Conservation (phyloP, 2,797 vertebrate genomes). For the Borostomias antarcticus region DNA sequence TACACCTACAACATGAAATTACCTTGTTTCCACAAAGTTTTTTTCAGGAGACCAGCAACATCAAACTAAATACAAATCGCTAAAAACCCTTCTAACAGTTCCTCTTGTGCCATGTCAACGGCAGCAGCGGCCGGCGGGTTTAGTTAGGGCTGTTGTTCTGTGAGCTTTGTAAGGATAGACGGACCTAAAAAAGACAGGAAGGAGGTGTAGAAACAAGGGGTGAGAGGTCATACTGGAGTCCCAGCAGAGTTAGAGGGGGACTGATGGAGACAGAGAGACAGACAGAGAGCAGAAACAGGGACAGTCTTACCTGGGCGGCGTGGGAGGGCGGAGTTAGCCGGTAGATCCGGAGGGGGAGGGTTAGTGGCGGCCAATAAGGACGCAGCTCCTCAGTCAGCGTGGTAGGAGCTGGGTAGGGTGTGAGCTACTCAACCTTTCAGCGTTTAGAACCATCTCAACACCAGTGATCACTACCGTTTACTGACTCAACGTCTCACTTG, state of each 20-base stretch:
- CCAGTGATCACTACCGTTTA: too few relatives aligned
- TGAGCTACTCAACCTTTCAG: constrained; percentile 4
- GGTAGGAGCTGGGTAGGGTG: too few relatives aligned
- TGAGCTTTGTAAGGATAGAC: constrained; percentile 20
- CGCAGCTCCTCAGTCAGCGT: constrained; percentile 20
- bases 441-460: too few relatives aligned
- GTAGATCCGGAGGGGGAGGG: constrained; percentile 64
- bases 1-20: constrained; percentile 50
- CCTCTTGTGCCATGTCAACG: constrained; percentile 18
- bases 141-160: constrained; percentile 18
- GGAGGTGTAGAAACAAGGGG: constrained; percentile 68
- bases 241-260: neutral
- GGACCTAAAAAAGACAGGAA: constrained; percentile 29
- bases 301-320: constrained; percentile 76
- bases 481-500: too few relatives aligned
- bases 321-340: constrained; percentile 67
- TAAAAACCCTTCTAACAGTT: constrained; percentile 28
- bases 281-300: constrained; percentile 54
- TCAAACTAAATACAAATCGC: constrained; percentile 15
- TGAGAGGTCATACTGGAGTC: constrained; percentile 16
- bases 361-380: constrained; percentile 63
- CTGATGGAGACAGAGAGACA: neutral
- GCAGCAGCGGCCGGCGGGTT: constrained; percentile 10
- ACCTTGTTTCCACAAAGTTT: constrained; percentile 76
- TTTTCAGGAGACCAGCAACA: constrained; percentile 31